Conservation (phyloP, 2,113 vertebrate species). For the Lucifuga dentata region DNA sequence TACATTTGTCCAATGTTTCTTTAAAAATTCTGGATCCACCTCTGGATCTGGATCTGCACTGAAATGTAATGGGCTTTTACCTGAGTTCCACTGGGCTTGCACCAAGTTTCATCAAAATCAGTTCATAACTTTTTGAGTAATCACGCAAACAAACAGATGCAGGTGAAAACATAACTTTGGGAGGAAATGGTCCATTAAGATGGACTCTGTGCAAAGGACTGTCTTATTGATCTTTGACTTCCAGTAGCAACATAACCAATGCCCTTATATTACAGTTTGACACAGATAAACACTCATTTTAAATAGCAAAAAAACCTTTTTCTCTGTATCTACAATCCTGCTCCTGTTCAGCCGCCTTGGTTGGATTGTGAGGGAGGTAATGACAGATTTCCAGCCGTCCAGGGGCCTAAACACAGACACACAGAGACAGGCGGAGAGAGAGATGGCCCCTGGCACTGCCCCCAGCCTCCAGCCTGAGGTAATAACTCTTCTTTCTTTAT, state of each 20-base stretch:
- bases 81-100: too few relatives aligned
- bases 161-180: too few relatives aligned
- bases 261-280: conserved; percentile 3
- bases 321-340: background rate
- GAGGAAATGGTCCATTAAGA: too few relatives aligned
- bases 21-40: too few relatives aligned
- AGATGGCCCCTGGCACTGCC: conserved; percentile 46
- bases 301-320: background rate
- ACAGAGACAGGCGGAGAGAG: conserved; percentile 12
- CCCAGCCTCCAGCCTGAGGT: conserved; percentile 21
- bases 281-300: background rate
- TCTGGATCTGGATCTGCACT: too few relatives aligned
- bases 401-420: conserved; percentile 22
- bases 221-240: background rate
- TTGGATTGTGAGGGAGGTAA: background rate
- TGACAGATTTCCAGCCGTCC: background rate
- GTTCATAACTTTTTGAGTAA: too few relatives aligned
- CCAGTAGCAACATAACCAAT: conserved; percentile 8
- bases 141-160: too few relatives aligned
- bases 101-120: too few relatives aligned
- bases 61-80: too few relatives aligned
- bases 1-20: too few relatives aligned
- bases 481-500: conserved; percentile 70
- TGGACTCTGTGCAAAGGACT: background rate
- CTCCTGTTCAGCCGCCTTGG: background rate